A percentile compares a stretch with the other conserved stretches of the same genome.
Evolutionary conservation across 2,888 invertebrate genomes (phyloP).

Genomic region (Brachypalpus laphriformis): DNA sequence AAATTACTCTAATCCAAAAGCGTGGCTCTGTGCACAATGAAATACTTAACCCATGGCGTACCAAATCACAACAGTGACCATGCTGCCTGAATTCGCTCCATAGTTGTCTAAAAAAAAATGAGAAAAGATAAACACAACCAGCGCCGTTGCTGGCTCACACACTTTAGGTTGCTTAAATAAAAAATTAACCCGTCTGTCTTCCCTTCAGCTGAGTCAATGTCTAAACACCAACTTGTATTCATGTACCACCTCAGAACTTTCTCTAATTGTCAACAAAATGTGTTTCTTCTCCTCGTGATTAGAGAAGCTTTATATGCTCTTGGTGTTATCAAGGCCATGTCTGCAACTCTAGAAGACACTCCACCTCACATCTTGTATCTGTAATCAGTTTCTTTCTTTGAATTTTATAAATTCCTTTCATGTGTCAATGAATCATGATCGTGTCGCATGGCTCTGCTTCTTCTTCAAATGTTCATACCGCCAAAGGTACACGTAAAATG

Average conservation of each 20-base stretch:
- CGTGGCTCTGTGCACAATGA: too few relatives aligned
- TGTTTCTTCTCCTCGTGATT: slow-evolving; percentile 14
- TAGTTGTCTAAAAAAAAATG: too few relatives aligned
- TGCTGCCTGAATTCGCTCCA: too few relatives aligned
- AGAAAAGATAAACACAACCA: too few relatives aligned
- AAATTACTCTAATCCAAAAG: too few relatives aligned
- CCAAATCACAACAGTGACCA: too few relatives aligned
- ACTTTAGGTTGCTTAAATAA: too few relatives aligned
- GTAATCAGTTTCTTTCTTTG: slow-evolving; percentile 27
- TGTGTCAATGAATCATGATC: slow-evolving; percentile 67
- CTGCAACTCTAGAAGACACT: not conserved
- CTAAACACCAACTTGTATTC: not conserved
- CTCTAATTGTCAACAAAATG: slow-evolving; percentile 19
- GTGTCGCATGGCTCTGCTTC: slow-evolving; percentile 43
- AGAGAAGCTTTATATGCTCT: slow-evolving; percentile 47
- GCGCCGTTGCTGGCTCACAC: too few relatives aligned
- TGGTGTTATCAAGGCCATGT: slow-evolving; percentile 55
- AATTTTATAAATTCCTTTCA: slow-evolving; percentile 55
- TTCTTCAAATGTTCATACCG: slow-evolving; percentile 29
- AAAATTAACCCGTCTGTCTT: too few relatives aligned
- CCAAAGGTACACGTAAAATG: slow-evolving; percentile 58
- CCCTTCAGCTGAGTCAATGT: not conserved
- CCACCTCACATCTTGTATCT: slow-evolving; percentile 12
- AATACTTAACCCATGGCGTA: too few relatives aligned
- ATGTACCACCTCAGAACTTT: not conserved